Conservation (phyloP, 1,140 invertebrate species). For the Cataglyphis hispanica region DNA sequence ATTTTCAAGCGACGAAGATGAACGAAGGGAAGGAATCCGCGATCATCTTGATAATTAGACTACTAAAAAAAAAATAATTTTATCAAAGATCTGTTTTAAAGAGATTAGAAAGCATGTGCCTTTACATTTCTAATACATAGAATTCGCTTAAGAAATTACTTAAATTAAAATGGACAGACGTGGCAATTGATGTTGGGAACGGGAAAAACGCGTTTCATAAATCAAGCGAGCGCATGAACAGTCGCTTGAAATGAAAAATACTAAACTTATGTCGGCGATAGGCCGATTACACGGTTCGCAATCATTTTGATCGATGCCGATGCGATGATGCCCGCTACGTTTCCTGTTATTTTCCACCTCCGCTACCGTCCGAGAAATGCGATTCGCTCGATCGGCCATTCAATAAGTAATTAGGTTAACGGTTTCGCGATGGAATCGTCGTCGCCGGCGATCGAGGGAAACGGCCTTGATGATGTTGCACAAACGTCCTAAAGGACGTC, state of each 20-base stretch:
- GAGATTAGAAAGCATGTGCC: conserved; percentile 35
- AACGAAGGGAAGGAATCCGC: not conserved
- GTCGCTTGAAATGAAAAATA: conserved; percentile 1
- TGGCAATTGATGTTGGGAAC: conserved; percentile 33
- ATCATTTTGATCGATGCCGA: conserved; percentile 48
- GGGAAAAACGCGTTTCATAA: conserved; percentile 39
- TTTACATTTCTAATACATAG: conserved; percentile 16
- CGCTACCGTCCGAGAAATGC: conserved; percentile 31
- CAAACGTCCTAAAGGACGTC: conserved; percentile 71
- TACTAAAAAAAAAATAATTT: not conserved
- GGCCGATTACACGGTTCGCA: conserved; percentile 51
- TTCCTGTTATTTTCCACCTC: conserved; percentile 45
- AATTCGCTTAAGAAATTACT: conserved; percentile 46
- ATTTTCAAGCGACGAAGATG: not conserved
- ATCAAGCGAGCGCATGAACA: conserved; percentile 32
- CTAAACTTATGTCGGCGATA: conserved; percentile 6
- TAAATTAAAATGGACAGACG: conserved; percentile 14
- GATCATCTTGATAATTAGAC: not conserved
- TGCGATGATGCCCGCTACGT: conserved; percentile 30
- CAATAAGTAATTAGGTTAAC: conserved; percentile 75
- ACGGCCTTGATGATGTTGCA: conserved; percentile 74
- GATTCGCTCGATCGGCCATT: conserved; percentile 44
- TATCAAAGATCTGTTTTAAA: conserved; percentile 1
- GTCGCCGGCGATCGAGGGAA: conserved; percentile 57
- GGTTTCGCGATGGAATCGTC: conserved; percentile 62